Evolutionary conservation across 2,888 invertebrate genomes (phyloP).

Genomic region (Phytoseiulus persimilis): DNA sequence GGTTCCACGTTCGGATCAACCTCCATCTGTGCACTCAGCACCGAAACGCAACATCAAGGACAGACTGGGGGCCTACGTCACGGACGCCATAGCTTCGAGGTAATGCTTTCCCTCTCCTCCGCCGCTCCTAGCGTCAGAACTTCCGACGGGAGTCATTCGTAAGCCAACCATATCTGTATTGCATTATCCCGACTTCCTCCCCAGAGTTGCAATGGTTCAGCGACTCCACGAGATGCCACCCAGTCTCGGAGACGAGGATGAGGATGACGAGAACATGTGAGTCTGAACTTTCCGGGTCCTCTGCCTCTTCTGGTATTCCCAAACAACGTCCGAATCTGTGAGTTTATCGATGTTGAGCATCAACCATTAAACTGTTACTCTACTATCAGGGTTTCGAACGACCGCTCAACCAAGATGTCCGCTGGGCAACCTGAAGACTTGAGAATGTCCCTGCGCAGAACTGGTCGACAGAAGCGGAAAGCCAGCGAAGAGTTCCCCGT

Average conservation of each 20-base stretch:
- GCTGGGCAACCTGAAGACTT: not conserved
- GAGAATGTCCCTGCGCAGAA: not conserved
- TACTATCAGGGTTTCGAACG: not conserved
- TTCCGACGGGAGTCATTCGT: too few species aligned
- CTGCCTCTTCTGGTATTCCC: too few species aligned
- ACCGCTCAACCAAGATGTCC: not conserved
- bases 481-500: not conserved
- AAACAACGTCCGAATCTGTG: too few species aligned
- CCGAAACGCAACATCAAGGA: constrained; percentile 21
- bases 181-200: too few species aligned
- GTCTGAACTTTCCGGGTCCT: too few species aligned
- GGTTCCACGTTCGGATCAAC: not conserved
- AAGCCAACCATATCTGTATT: too few species aligned
- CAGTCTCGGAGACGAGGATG: constrained; percentile 22
- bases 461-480: not conserved
- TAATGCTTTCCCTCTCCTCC: not conserved
- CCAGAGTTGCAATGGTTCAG: not conserved
- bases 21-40: not conserved
- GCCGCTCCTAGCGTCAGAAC: too few species aligned
- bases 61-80: constrained; percentile 6
- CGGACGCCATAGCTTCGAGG: constrained; percentile 23
- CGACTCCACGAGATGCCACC: constrained; percentile 11
- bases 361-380: too few species aligned
- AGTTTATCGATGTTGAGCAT: too few species aligned
- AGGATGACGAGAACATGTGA: constrained; percentile 27